phyloP scores from a whole-genome alignment of 2,113 vertebrate genomes.

The Stigmatopora nigra region DNA sequence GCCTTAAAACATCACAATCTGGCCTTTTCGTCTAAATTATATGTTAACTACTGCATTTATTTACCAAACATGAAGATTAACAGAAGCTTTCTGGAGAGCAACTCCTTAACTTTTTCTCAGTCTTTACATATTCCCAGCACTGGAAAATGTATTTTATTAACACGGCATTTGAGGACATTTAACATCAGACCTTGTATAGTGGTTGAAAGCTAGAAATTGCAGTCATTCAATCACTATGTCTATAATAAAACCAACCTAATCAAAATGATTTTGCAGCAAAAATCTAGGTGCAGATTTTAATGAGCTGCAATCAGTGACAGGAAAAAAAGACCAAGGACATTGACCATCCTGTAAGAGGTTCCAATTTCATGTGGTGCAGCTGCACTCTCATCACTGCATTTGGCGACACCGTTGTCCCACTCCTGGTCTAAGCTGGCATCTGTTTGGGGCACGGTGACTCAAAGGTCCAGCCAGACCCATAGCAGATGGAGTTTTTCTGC shows the following conservation, averaged over 20 bases:
- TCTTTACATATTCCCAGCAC: background rate
- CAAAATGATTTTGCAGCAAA: background rate
- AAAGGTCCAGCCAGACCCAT: background rate
- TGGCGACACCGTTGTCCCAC: background rate
- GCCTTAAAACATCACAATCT: too few relatives aligned
- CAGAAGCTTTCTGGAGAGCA: too few relatives aligned
- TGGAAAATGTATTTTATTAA: background rate
- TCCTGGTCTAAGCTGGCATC: background rate
- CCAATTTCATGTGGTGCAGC: conserved; percentile 2
- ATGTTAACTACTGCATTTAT: too few relatives aligned
- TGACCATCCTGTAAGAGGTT: background rate
- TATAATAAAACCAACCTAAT: background rate
- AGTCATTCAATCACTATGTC: background rate
- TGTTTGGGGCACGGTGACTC: background rate
- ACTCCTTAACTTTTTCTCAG: too few relatives aligned
- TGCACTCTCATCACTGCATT: background rate
- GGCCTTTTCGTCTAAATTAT: too few relatives aligned
- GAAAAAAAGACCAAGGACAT: background rate
- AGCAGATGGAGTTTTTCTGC: background rate
- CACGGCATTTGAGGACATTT: too few relatives aligned
- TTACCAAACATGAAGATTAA: too few relatives aligned
- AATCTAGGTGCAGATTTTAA: background rate
- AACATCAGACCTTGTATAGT: too few relatives aligned
- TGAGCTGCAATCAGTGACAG: background rate
- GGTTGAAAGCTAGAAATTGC: too few relatives aligned